Evolutionary conservation across 2,113 vertebrate species (phyloP), one percentile per base, ranked within the genome.

Genomic region (Stegostoma tigrinum): DNA sequence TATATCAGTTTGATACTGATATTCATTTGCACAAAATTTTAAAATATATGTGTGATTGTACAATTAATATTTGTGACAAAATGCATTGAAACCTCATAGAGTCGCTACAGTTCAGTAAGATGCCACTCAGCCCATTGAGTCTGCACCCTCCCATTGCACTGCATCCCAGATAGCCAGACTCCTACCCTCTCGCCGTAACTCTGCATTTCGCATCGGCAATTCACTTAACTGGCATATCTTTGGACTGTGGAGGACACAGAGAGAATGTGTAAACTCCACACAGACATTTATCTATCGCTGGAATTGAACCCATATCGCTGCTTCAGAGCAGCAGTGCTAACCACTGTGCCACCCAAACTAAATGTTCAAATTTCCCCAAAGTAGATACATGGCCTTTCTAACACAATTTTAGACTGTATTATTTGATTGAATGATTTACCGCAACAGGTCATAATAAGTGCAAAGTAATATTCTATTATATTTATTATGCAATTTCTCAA

Each of bases 371-470:
- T 95, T 72, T 68, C 66, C 45, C 24, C 67, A 70, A 24, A 19
- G 94, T 72, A 72, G 66, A 42, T 72, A 52, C 42, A 34, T 52
- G 45, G 42, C 27, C 34, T 52, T 42, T 27, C 17, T 52, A 52
- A 48, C 45, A 95, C 42, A 95, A 42, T 45, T 95, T 95, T 45
- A 75, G 10, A 52, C 14, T 34, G 5, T 27, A 27, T 52, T 30
- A 95, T 8, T 95, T 95, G 23, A 64, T 93, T 5, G 38, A 66
- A 66, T 93, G 55, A 93, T 93, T 93, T 52, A 95, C 52, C 52
- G 45, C 68, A 72, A 72, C 42, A 75, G 24, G 67, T 12, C 38
- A 95, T 5, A 48, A 12, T 52, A 72, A 72, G 27, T 72, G 45
- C 94, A 95, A 75, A 48, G 42, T 42, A 68, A 48, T 75, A 52